A percentile compares a stretch with the other conserved stretches of the same genome.
These are phyloP conservation scores for Thymelicus lineola DNA, from an alignment of 2,888 invertebrate genomes.

Conservation along the genomic window DNA sequence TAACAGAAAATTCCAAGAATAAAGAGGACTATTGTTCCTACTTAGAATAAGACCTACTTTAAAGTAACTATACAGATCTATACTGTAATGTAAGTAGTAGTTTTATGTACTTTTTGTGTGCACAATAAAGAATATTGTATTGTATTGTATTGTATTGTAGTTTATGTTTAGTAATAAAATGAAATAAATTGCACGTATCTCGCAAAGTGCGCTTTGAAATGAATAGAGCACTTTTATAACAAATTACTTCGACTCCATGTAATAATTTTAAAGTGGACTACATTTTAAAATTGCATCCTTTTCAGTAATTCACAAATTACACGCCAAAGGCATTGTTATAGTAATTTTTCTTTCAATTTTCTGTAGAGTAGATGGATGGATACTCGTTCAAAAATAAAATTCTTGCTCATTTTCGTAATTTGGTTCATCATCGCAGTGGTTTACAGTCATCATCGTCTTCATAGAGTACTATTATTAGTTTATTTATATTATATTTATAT, in stretches of 20 bases:
- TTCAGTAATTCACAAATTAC: slow-evolving; percentile 28
- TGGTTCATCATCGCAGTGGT: too few species aligned
- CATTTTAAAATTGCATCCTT: slow-evolving; percentile 32
- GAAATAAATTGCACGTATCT: slow-evolving; percentile 25
- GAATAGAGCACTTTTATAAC: slow-evolving; percentile 25
- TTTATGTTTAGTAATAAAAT: slow-evolving; percentile 22
- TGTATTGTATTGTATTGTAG: too few species aligned
- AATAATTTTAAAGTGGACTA: slow-evolving; percentile 33
- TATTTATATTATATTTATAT: too few species aligned
- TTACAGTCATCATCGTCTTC: too few species aligned
- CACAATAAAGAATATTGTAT: too few species aligned
- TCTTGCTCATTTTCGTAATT: too few species aligned
- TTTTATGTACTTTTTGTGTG: too few species aligned
- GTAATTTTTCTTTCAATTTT: slow-evolving; percentile 37
- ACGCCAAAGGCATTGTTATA: slow-evolving; percentile 30
- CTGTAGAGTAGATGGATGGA: slow-evolving; percentile 16
- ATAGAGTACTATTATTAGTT: too few species aligned
- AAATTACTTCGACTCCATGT: slow-evolving; percentile 22
- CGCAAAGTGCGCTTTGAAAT: slow-evolving; percentile 21
- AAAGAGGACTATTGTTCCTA: neutral
- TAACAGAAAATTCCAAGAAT: too few species aligned
- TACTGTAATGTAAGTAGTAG: neutral
- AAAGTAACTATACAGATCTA: too few species aligned
- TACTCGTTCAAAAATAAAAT: too few species aligned
- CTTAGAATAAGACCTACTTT: neutral